These are phyloP conservation scores for Eupithecia dodoneata DNA, from an alignment of 2,888 invertebrate genomes.

Conservation along the genomic window DNA sequence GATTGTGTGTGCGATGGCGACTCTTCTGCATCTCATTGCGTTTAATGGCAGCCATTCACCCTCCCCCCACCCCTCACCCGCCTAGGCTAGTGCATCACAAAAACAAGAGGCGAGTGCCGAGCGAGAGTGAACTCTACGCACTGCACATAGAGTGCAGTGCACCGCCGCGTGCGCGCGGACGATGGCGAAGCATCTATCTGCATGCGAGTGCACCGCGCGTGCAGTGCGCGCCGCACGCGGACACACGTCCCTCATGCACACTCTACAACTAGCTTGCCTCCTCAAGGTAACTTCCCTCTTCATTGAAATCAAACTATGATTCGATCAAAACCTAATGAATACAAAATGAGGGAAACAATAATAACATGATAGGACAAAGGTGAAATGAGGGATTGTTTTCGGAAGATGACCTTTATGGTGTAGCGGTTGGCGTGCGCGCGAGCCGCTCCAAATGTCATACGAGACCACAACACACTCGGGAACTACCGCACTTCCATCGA, in stretches of 20 bases:
- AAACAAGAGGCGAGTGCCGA: background rate
- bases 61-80: background rate
- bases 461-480: conserved; percentile 5
- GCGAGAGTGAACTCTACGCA: background rate
- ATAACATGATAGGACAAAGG: background rate
- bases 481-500: background rate
- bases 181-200: background rate
- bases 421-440: conserved; percentile 29
- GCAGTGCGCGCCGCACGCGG: background rate
- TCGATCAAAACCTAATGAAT: conserved; percentile 11
- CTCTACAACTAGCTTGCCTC: background rate
- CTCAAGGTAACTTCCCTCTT: background rate
- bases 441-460: conserved; percentile 31
- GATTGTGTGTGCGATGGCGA: conserved; percentile 32
- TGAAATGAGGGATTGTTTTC: conserved; percentile 24
- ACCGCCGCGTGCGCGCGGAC: background rate
- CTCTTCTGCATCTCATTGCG: conserved; percentile 30
- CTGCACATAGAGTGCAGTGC: background rate
- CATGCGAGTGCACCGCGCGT: background rate
- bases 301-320: background rate
- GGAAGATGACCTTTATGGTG: conserved; percentile 37
- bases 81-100: background rate
- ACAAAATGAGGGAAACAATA: background rate
- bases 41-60: conserved; percentile 19
- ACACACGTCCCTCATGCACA: background rate